Conservation (phyloP, 2,797 vertebrate species). For the Neoniphon sammara region DNA sequence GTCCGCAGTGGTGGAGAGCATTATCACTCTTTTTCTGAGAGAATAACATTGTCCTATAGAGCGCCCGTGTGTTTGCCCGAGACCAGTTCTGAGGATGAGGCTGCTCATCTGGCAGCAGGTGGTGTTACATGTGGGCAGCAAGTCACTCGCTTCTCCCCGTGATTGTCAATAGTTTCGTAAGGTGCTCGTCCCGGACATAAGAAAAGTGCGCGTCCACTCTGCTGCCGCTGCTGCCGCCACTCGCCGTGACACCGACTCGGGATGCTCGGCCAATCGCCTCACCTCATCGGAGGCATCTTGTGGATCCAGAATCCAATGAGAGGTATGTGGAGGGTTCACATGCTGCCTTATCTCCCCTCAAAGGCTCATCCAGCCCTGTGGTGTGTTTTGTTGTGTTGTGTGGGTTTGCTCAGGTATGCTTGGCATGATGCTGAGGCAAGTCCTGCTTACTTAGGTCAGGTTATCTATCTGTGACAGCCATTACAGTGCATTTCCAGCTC, state of each 20-base stretch:
- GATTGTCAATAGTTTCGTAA: conserved; percentile 32
- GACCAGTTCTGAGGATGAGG: conserved; percentile 9
- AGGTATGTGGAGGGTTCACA: conserved; percentile 68
- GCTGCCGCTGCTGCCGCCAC: neutral
- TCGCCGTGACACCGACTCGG: conserved; percentile 6
- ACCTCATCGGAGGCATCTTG: conserved; percentile 81
- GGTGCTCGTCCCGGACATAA: conserved; percentile 29
- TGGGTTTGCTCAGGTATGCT: conserved; percentile 43
- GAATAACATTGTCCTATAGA: neutral
- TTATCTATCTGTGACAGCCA: conserved; percentile 36
- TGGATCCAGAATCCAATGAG: conserved; percentile 85
- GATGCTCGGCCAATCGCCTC: conserved; percentile 82
- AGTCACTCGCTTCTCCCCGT: conserved; percentile 27
- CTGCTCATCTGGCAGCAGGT: conserved; percentile 65
- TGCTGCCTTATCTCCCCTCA: neutral
- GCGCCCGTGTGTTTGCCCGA: neutral
- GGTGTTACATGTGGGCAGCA: conserved; percentile 62
- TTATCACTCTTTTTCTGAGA: neutral
- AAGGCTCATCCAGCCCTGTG: neutral
- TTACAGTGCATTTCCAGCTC: neutral
- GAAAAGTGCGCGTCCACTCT: conserved; percentile 3
- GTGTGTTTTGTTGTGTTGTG: neutral
- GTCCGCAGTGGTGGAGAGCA: neutral
- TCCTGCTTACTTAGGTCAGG: conserved; percentile 46
- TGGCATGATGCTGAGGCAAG: conserved; percentile 51